A percentile compares a stretch with the other conserved stretches of the same genome.
Conservation (phyloP, 2,888 invertebrate species). For the Lasioglossum villosulum region DNA sequence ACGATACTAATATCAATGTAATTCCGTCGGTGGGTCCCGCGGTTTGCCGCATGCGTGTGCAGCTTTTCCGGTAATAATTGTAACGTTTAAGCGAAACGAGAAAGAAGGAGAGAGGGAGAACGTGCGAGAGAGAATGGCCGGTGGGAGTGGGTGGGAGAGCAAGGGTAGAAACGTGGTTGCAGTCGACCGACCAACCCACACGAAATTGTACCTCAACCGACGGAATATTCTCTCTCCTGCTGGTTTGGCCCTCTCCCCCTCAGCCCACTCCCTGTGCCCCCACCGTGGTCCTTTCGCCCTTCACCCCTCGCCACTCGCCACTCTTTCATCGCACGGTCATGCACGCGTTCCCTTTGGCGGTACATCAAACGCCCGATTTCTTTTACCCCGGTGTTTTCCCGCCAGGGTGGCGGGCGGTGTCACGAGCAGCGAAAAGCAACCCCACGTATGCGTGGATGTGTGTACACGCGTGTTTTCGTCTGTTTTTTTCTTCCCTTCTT, state of each 20-base stretch:
- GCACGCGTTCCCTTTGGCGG: slow-evolving; percentile 79
- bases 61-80: slow-evolving; percentile 77
- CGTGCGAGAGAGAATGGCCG: not conserved
- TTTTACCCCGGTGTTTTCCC: slow-evolving; percentile 75
- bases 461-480: not conserved
- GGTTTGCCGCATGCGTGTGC: slow-evolving; percentile 79
- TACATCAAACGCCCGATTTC: slow-evolving; percentile 83
- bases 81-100: slow-evolving; percentile 73
- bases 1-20: slow-evolving; percentile 83
- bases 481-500: slow-evolving; percentile 14
- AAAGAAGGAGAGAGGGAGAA: slow-evolving; percentile 23
- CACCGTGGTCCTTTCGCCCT: slow-evolving; percentile 1
- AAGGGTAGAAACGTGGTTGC: slow-evolving; percentile 66
- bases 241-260: slow-evolving; percentile 32
- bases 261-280: not conserved
- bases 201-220: slow-evolving; percentile 68
- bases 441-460: slow-evolving; percentile 18
- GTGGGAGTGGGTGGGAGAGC: slow-evolving; percentile 24
- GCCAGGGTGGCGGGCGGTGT: slow-evolving; percentile 73
- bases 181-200: slow-evolving; percentile 69
- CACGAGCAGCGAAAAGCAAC: slow-evolving; percentile 74
- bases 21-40: slow-evolving; percentile 78
- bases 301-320: slow-evolving; percentile 21
- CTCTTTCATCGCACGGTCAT: slow-evolving; percentile 39
- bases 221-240: slow-evolving; percentile 60